A percentile compares a stretch with the other conserved stretches of the same genome.
phyloP scores from a whole-genome alignment of 1,140 invertebrate species.

The Zelostemma sp. region DNA sequence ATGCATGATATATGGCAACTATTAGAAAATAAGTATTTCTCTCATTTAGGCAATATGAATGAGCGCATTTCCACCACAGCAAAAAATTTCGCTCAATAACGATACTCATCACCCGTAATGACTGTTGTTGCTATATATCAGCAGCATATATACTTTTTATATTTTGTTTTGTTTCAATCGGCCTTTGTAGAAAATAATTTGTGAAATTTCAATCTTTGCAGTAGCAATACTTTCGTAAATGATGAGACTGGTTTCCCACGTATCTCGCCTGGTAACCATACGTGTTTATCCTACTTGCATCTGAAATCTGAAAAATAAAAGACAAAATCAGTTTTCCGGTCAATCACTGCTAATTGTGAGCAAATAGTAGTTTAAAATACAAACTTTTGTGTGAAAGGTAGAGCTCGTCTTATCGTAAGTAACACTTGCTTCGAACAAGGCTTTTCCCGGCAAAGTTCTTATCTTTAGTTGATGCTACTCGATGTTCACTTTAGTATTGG shows the following conservation, averaged over 20 bases:
- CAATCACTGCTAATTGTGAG: too few relatives aligned
- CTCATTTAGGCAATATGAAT: too few relatives aligned
- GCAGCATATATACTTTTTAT: too few relatives aligned
- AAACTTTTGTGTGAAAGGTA: constrained; percentile 75
- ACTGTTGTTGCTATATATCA: too few relatives aligned
- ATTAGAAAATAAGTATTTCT: too few relatives aligned
- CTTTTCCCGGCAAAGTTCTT: constrained; percentile 79
- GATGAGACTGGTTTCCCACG: constrained; percentile 68
- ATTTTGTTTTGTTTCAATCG: too few relatives aligned
- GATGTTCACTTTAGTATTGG: constrained; percentile 72
- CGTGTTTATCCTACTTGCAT: constrained; percentile 90
- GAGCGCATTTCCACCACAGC: too few relatives aligned
- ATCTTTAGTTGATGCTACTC: constrained; percentile 85
- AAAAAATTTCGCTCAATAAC: too few relatives aligned
- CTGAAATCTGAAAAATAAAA: constrained; percentile 71
- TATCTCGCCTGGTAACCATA: constrained; percentile 85
- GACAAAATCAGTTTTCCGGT: constrained; percentile 17
- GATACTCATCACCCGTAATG: too few relatives aligned
- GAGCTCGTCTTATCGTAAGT: constrained; percentile 74
- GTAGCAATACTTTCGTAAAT: constrained; percentile 9
- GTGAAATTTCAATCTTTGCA: not conserved
- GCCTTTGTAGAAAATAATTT: too few relatives aligned
- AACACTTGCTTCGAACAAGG: constrained; percentile 84
- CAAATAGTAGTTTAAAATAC: too few relatives aligned
- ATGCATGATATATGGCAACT: too few relatives aligned